Evolutionary conservation across 1,140 invertebrate genomes (phyloP).

Genomic region (Ceratosolen fusciceps): DNA sequence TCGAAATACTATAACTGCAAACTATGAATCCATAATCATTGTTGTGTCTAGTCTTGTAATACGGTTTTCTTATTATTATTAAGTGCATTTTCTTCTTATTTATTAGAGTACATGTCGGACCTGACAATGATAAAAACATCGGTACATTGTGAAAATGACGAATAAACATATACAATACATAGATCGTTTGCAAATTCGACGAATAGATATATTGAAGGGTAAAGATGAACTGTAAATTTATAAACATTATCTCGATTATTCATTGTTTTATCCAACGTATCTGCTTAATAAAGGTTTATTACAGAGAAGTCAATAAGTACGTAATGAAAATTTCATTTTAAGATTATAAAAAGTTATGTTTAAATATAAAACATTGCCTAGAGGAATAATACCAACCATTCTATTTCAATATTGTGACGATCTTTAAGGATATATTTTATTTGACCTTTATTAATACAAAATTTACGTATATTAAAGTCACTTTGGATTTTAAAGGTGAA

Average conservation of each 20-base stretch:
- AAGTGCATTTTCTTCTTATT: slow-evolving; percentile 16
- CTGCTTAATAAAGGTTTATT: too few relatives aligned
- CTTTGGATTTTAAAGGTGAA: background rate
- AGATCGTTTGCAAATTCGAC: background rate
- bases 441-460: too few relatives aligned
- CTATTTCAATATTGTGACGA: too few relatives aligned
- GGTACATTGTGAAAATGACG: slow-evolving; percentile 28
- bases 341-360: background rate
- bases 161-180: slow-evolving; percentile 22
- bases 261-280: too few relatives aligned
- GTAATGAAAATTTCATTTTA: background rate
- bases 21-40: background rate
- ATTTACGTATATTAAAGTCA: too few relatives aligned
- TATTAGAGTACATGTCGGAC: slow-evolving; percentile 28
- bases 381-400: background rate
- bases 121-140: slow-evolving; percentile 28
- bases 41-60: background rate
- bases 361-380: background rate
- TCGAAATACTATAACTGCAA: too few relatives aligned
- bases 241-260: too few relatives aligned
- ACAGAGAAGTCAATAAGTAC: background rate
- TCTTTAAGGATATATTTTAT: too few relatives aligned
- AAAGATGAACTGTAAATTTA: background rate
- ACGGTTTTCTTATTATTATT: slow-evolving; percentile 25
- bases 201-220: background rate